phyloP scores from a whole-genome alignment of 2,888 invertebrate species.

The Scotopteryx bipunctaria region DNA sequence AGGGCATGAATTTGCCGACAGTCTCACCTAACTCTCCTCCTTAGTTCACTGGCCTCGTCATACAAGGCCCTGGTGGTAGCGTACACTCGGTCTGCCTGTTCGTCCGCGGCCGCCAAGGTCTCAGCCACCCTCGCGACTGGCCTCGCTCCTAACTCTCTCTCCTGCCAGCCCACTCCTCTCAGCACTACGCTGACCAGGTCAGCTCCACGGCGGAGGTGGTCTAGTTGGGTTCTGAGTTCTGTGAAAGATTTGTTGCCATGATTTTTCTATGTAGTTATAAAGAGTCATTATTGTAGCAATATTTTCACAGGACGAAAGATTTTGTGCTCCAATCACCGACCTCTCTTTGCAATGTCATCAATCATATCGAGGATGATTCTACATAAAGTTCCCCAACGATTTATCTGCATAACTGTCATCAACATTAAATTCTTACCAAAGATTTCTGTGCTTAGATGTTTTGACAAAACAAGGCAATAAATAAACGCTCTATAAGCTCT shows the following conservation, averaged over 20 bases:
- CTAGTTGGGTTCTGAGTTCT: slow-evolving; percentile 32
- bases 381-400: too few species aligned
- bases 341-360: too few species aligned
- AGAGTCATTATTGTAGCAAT: too few species aligned
- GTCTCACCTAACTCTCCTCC: slow-evolving; percentile 63
- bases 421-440: too few species aligned
- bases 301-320: too few species aligned
- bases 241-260: background rate
- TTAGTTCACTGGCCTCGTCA: slow-evolving; percentile 74
- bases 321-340: too few species aligned
- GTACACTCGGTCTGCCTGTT: slow-evolving; percentile 68
- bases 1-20: too few species aligned
- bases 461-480: too few species aligned
- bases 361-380: too few species aligned
- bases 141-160: slow-evolving; percentile 59
- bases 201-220: slow-evolving; percentile 51
- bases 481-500: too few species aligned
- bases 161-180: slow-evolving; percentile 73
- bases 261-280: background rate
- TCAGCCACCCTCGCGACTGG: slow-evolving; percentile 48
- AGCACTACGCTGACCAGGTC: slow-evolving; percentile 68
- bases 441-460: too few species aligned
- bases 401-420: too few species aligned
- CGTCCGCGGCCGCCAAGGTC: slow-evolving; percentile 46
- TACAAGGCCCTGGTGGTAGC: slow-evolving; percentile 68